These are phyloP conservation scores for Campoplex capitator DNA, from an alignment of 2,888 invertebrate species.

Conservation along the genomic window DNA sequence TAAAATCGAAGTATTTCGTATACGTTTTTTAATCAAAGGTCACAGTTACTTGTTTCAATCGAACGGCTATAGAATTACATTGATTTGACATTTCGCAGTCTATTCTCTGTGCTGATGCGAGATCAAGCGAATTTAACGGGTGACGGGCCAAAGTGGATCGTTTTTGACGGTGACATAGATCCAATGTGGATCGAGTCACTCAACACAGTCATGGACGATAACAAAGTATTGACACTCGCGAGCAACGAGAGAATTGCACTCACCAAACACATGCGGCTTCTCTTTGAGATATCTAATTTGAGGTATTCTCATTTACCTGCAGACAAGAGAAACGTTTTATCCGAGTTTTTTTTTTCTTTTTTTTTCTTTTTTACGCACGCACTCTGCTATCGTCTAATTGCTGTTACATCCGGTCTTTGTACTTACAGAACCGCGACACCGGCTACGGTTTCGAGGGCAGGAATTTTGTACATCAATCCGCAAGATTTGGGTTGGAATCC, in stretches of 20 bases:
- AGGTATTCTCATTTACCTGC: slow-evolving; percentile 72
- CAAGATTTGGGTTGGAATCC: slow-evolving; percentile 98
- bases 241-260: slow-evolving; percentile 97
- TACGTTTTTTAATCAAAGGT: not conserved
- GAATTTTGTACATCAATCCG: slow-evolving; percentile 97
- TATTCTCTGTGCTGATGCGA: slow-evolving; percentile 96
- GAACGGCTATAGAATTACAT: not conserved
- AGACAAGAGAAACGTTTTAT: slow-evolving; percentile 53
- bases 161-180: slow-evolving; percentile 98
- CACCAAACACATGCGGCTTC: slow-evolving; percentile 93
- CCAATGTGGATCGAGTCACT: slow-evolving; percentile 99
- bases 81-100: slow-evolving; percentile 86
- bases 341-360: not conserved
- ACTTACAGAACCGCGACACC: slow-evolving; percentile 93
- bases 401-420: slow-evolving; percentile 38
- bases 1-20: not conserved
- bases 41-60: not conserved
- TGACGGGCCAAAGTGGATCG: slow-evolving; percentile 96
- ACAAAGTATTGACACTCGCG: slow-evolving; percentile 96
- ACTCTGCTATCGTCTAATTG: slow-evolving; percentile 29
- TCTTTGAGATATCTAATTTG: slow-evolving; percentile 97
- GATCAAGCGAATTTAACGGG: slow-evolving; percentile 96
- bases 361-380: not conserved
- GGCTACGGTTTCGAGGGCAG: slow-evolving; percentile 97
- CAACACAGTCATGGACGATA: slow-evolving; percentile 99